Base-by-base conservation (phyloP, 1,140 invertebrate genomes). In the Drosophila seguyi region DNA sequence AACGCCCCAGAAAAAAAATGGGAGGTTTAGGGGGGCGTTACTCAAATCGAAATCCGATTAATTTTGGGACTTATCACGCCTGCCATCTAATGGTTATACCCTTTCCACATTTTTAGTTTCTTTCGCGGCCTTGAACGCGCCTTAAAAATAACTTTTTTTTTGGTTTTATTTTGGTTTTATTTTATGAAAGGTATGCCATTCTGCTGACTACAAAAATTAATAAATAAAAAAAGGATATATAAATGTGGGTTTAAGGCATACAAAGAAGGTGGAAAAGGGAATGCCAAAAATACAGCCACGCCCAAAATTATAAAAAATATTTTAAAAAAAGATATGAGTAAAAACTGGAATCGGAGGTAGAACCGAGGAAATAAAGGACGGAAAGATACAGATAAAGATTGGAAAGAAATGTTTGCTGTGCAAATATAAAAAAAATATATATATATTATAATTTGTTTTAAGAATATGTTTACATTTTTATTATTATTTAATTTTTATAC, bases 171-270 rank as follows among this genome's bases (percentile, higher is more conserved):
- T 60, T 44, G n/a, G 29, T 44, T 52, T 50, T 63, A 82, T 76
- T 80, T 65, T 45, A 72, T 55, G 65, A 75, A 45, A 58, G 41
- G 79, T 82, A 81, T 82, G 61, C 44, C 44, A 62, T 7, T 42
- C 10, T 5, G 52, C 36, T 45, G 27, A 18, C 39, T 44, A 11
- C 29, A 66, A 55, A 61, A 38, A 58, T 45, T 10, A 29, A 34
- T 34, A 52, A 34, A 22, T 6, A 34, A 44, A 20, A 67, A 53
- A 50, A 10, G 48, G 5, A 34, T 13, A 20, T 7, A 31, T 36
- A 25, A 18, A 27, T 31, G 44, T 36, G 29, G 44, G 44, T 16
- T 16, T 27, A 18, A 29, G 10, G 2, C 3, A 27, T 13, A 22
- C 18, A 39, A 18, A 41, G 31, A 44, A 29, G n/a, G 4, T 56